These are phyloP conservation scores for Strigops habroptila DNA, from an alignment of 2,113 vertebrate species.

Conservation along the genomic window DNA sequence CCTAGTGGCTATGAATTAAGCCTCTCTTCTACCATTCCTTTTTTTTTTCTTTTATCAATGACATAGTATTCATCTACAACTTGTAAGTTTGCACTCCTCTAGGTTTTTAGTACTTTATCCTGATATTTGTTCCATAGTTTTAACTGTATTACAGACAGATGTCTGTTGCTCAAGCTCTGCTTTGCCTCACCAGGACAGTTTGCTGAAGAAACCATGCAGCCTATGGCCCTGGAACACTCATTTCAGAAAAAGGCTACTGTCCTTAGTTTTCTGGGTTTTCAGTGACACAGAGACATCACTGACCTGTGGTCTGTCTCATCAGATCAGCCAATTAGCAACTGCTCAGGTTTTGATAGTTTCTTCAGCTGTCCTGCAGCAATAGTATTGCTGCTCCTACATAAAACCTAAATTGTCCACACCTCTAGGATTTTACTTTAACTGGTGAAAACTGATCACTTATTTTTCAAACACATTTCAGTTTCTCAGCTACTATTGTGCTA, in stretches of 20 bases:
- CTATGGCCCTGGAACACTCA: fast-evolving
- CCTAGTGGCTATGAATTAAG: neutral
- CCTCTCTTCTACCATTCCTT: neutral
- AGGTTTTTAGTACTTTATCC: neutral
- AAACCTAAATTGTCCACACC: neutral
- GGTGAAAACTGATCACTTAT: neutral
- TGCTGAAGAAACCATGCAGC: neutral
- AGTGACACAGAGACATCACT: neutral
- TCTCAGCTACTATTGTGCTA: neutral
- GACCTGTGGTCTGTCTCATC: neutral
- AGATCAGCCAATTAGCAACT: neutral
- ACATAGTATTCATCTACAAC: neutral
- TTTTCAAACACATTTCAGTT: neutral
- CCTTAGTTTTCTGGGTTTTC: neutral
- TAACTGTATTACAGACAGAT: neutral
- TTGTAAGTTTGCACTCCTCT: neutral
- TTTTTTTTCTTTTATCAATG: neutral
- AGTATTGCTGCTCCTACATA: neutral
- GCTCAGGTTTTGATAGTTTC: neutral
- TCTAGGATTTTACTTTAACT: neutral
- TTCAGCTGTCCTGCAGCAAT: neutral
- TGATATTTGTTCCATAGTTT: neutral
- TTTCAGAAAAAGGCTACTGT: neutral
- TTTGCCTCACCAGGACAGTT: neutral
- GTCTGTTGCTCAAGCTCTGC: neutral